A percentile compares a stretch with the other conserved stretches of the same genome.
These are phyloP conservation scores for Microcebus ravelobensis DNA, from an alignment of 2,113 vertebrate species.

Conservation along the genomic window DNA sequence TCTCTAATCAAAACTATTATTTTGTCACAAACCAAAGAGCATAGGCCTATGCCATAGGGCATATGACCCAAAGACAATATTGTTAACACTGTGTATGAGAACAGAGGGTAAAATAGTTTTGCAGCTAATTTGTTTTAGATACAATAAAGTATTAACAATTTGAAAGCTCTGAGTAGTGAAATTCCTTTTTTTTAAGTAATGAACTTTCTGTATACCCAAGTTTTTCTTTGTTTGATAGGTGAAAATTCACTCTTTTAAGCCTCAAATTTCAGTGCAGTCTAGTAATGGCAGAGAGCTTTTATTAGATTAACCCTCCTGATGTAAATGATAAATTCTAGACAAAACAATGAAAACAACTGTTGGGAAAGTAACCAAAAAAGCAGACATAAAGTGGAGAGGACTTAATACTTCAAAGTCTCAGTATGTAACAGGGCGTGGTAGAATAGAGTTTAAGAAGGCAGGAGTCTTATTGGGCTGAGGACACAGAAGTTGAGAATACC, in stretches of 20 bases:
- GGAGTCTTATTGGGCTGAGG: not conserved
- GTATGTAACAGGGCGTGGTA: fast-evolving
- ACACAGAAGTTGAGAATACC: not conserved
- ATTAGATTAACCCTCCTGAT: not conserved
- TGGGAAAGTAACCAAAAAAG: not conserved
- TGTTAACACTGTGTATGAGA: not conserved
- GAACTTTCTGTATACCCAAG: not conserved
- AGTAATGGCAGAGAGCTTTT: not conserved
- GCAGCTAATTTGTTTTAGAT: not conserved
- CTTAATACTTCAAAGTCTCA: not conserved
- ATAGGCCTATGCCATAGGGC: no score
- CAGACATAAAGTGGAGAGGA: not conserved
- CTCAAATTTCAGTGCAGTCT: not conserved
- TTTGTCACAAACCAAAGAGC: not conserved
- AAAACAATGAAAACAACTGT: not conserved
- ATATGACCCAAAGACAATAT: not conserved
- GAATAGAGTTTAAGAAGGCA: not conserved
- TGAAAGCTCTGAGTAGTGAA: not conserved
- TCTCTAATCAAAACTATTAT: not conserved
- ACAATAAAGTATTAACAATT: not conserved
- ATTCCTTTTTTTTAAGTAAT: not conserved
- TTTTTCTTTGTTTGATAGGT: not conserved
- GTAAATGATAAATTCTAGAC: not conserved
- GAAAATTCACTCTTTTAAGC: not conserved
- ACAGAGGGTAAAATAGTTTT: not conserved